Evolutionary conservation across 2,888 invertebrate species (phyloP), one percentile per base, ranked within the genome.

Genomic region (Amiota mariae): DNA sequence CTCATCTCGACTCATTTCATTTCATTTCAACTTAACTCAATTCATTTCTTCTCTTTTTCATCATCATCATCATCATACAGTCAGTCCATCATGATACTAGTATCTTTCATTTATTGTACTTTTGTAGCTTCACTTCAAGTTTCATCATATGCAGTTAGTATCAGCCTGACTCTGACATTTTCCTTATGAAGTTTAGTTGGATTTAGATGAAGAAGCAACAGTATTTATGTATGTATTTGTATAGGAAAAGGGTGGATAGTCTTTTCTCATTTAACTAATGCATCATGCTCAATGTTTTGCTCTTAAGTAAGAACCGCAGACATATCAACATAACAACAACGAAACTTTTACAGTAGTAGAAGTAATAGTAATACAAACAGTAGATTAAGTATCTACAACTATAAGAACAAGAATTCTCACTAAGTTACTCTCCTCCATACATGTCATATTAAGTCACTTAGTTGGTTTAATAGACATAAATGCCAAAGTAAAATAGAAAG

Each of bases 241-340:
- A 24, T 24, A 24, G 24, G 1, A 24, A 24, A 24, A 6, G 36
- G 36, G 36, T 36, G 36, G 36, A 36, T 36, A 36, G 36, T 36
- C 36, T 6, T 36, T 36, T 36, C 36, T 66, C 48, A 48, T 46
- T 66, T 66, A 36, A 66, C 47, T 48, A 48, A 47, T 66, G 48
- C 64, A 66, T 47, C 64, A 48, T 13, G 46, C 36, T 47, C 63
- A 63, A 47, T 66, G 64, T 66, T 66, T 36, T 66, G n/a, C 48
- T 66, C 9, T 48, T 66, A 66, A 66, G 47, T 48, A 48, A 36
- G 36, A 36, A 66, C 64, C 48, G 15, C 48, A 66, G 18, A 36
- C 13, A 24, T 24, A 24, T 2, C 24, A 24, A 24, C 24, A 24
- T 3, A 57, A 57, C 57, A 15, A 57, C 57, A 57, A 57, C 57